Evolutionary conservation across 2,797 vertebrate genomes (phyloP), one percentile per base, ranked within the genome.

Genomic region (Nyctibius grandis): DNA sequence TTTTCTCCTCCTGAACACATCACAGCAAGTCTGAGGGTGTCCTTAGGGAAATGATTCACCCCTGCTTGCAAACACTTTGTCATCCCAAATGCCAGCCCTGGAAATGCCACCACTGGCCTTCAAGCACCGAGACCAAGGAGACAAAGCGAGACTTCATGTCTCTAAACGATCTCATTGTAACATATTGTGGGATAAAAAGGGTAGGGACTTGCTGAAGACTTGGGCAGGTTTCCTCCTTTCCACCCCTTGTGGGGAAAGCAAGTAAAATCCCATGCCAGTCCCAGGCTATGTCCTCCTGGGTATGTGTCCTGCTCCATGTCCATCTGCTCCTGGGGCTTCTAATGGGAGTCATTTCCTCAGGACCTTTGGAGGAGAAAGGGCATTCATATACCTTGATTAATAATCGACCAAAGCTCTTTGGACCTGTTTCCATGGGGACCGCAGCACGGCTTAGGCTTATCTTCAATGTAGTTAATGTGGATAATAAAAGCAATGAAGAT

Each of bases 351-450:
- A 59, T 60, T 88, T 60, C 67, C 70, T 81, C 63, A 50, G 78
- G 56, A 77, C 75, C 78, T 74, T 34, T 33, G 16, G 26, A 70
- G 21, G 67, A 87, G 67, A 79, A 93, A 82, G 80, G 31, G 15
- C 16, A 6, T 44, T 74, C 57, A 3, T 38, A 60, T 53, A 53
- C 59, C 74, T 63, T 85, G 64, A 74, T 90, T 93, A 89, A 85
- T 85, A 82, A 85, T 64, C 63, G 65, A 8, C 74, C 40, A 40
- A 77, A 77, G 67, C 90, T 93, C 83, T 90, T 80, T 80, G 92
- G 84, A 79, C 93, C 70, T 60, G 94, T 96, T 97, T 94, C 96
- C 94, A 93, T 96, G 94, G 96, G 94, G 92, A 96, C 90, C 1
- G 1, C 73, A 91, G 77, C 59, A 12, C 33, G 67, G 77, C 74